These are phyloP conservation scores for Nezara viridula DNA, from an alignment of 2,888 invertebrate genomes.

Conservation along the genomic window DNA sequence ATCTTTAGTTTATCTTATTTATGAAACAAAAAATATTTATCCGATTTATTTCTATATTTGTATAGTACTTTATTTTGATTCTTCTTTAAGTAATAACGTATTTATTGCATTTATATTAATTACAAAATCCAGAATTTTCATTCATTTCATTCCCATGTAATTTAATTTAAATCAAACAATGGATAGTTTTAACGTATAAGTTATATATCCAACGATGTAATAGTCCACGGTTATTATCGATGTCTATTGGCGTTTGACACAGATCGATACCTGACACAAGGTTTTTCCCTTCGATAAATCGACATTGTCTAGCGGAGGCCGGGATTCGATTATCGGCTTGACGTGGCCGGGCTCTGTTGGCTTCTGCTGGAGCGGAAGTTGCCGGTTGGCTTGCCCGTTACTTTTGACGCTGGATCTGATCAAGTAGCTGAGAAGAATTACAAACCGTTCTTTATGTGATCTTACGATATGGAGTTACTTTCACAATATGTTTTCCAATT, in stretches of 20 bases:
- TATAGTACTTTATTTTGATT: no score
- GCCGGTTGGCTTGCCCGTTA: background rate
- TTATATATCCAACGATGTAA: no score
- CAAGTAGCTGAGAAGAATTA: slow-evolving; percentile 6
- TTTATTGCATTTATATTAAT: no score
- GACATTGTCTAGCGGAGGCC: background rate
- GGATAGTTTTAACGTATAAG: no score
- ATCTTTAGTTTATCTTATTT: no score
- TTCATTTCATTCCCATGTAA: no score
- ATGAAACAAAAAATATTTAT: no score
- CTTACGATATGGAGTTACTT: background rate
- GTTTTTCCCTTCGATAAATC: background rate
- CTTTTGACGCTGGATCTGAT: slow-evolving; percentile 23
- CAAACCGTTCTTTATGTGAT: background rate
- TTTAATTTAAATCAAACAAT: no score
- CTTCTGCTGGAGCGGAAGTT: background rate
- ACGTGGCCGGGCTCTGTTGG: background rate
- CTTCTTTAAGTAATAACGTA: no score
- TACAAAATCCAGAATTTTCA: no score
- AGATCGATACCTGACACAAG: background rate
- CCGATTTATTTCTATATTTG: no score
- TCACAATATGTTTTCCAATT: background rate
- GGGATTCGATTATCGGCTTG: slow-evolving; percentile 5
- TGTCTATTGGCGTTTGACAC: background rate
- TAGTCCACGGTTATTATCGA: background rate